Conservation (phyloP, 2,113 vertebrate species). For the Phrynocephalus versicolor region DNA sequence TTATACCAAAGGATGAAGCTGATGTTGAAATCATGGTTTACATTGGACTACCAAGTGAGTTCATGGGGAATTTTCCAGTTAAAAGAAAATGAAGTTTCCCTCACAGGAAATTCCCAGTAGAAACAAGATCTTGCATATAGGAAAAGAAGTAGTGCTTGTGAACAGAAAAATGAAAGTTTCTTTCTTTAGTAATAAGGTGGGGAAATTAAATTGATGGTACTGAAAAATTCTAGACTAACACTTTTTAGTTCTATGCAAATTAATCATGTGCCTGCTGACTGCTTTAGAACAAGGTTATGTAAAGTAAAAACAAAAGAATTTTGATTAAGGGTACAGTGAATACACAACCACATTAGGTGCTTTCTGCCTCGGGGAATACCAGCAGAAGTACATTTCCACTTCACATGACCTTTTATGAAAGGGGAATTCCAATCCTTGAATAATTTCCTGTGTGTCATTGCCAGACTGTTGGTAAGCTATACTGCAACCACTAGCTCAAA, state of each 20-base stretch:
- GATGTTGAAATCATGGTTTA: no score
- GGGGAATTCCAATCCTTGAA: conserved; percentile 34
- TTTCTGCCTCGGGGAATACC: conserved; percentile 59
- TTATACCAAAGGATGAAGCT: not conserved
- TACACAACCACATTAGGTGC: conserved; percentile 36
- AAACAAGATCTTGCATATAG: not conserved
- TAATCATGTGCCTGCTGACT: not conserved
- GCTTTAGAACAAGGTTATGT: not conserved
- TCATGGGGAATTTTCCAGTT: not conserved
- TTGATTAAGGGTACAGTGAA: not conserved
- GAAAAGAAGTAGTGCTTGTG: not conserved
- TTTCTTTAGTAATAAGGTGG: not conserved
- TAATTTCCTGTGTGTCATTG: conserved; percentile 12
- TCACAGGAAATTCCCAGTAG: not conserved
- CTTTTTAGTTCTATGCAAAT: no score
- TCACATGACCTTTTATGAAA: fast-evolving
- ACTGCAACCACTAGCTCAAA: not conserved
- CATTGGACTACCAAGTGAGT: not conserved
- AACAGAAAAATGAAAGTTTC: not conserved
- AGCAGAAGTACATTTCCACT: not conserved
- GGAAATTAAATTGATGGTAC: not conserved
- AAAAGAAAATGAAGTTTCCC: not conserved
- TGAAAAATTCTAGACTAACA: no score
- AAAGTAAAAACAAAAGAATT: not conserved
- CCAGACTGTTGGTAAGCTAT: not conserved